Conservation (phyloP, 2,797 vertebrate genomes). For the Onychomys leucogaster region DNA sequence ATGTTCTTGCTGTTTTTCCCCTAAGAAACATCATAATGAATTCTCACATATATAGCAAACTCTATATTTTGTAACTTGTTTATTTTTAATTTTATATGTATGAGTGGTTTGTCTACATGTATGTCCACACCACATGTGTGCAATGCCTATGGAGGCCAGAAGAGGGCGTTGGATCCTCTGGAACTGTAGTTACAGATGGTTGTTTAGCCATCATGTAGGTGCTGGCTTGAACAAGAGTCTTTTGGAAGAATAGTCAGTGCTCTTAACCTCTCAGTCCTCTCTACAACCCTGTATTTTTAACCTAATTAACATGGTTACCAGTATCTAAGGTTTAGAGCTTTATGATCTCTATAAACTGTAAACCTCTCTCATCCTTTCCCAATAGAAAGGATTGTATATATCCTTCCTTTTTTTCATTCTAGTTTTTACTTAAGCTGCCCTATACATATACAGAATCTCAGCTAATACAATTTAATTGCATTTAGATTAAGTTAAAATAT, state of each 20-base stretch:
- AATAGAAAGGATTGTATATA: neutral
- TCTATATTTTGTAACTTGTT: neutral
- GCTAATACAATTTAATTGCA: neutral
- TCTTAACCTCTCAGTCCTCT: neutral
- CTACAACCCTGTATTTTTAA: neutral
- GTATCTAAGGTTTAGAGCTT: slow-evolving; percentile 29
- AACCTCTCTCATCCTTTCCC: neutral
- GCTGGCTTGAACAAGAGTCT: neutral
- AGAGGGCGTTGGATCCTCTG: neutral
- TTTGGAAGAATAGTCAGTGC: neutral
- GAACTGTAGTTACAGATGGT: neutral
- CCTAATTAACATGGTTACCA: slow-evolving; percentile 37
- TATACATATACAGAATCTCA: neutral
- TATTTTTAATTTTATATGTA: neutral
- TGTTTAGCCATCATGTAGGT: neutral
- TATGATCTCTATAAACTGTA: slow-evolving; percentile 13
- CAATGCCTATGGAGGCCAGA: neutral
- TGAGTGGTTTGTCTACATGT: neutral
- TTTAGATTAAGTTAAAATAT: neutral
- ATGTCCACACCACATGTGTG: neutral
- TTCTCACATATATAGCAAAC: neutral
- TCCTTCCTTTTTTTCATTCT: neutral
- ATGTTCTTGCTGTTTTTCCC: slow-evolving; percentile 44
- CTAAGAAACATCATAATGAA: neutral
- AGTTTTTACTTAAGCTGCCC: neutral